Evolutionary conservation across 2,888 invertebrate species (phyloP).

Genomic region (Pyrgus malvae): DNA sequence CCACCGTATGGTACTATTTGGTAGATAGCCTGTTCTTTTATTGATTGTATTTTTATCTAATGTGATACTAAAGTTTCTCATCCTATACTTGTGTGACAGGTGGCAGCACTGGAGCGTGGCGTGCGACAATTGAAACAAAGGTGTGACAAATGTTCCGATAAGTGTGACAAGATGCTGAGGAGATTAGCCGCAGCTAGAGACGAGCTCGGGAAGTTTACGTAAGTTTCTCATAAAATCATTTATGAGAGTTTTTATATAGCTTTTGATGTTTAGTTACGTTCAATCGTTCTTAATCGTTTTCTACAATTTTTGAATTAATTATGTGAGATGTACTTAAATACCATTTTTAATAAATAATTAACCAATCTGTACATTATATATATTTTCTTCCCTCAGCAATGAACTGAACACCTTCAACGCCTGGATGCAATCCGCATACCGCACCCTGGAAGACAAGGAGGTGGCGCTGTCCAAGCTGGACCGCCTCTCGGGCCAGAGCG

Average conservation of each 20-base stretch:
- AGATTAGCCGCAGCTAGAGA: conserved; percentile 90
- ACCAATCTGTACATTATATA: too few species aligned
- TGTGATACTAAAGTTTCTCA: too few species aligned
- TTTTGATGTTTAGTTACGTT: too few species aligned
- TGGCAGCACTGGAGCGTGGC: conserved; percentile 92
- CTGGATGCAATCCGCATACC: conserved; percentile 92
- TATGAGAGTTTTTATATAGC: too few species aligned
- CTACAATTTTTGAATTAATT: too few species aligned
- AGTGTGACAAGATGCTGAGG: conserved; percentile 89
- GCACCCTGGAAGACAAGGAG: conserved; percentile 92
- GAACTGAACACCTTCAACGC: conserved; percentile 90
- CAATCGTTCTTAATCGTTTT: too few species aligned
- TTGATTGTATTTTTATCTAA: too few species aligned
- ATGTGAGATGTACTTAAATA: too few species aligned
- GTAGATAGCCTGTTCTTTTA: too few species aligned
- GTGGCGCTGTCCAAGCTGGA: conserved; percentile 89
- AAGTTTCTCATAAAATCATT: conserved; percentile 33
- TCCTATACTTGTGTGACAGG: too few species aligned
- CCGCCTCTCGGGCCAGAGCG: conserved; percentile 86
- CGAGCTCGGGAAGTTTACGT: conserved; percentile 92
- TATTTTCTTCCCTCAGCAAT: conserved; percentile 69
- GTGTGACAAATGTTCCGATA: conserved; percentile 90
- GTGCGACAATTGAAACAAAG: conserved; percentile 91
- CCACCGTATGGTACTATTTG: too few species aligned
- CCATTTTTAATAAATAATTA: too few species aligned